Conservation (phyloP, 1,140 invertebrate genomes). For the Gryllus bimaculatus region DNA sequence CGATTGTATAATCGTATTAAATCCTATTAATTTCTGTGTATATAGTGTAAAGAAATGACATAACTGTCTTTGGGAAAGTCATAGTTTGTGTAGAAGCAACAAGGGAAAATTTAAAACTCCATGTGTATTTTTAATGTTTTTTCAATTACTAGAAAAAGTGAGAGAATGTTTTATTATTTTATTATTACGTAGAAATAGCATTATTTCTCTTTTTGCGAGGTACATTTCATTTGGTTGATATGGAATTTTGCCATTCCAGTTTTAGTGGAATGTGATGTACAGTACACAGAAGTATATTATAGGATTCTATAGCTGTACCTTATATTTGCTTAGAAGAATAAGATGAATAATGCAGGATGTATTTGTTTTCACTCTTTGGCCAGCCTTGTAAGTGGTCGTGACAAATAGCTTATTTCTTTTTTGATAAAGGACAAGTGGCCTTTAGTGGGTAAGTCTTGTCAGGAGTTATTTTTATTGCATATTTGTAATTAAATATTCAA, state of each 20-base stretch:
- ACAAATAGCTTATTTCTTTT: background rate
- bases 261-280: constrained; percentile 34
- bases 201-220: constrained; percentile 19
- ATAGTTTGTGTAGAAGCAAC: constrained; percentile 19
- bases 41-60: constrained; percentile 35
- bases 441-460: background rate
- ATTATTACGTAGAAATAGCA: constrained; percentile 8
- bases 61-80: constrained; percentile 24
- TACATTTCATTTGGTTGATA: constrained; percentile 20
- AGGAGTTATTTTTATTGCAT: background rate
- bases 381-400: background rate
- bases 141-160: constrained; percentile 23
- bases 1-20: constrained; percentile 20
- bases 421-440: too few species aligned
- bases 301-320: constrained; percentile 18
- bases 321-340: constrained; percentile 20
- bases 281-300: constrained; percentile 18
- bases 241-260: constrained; percentile 31
- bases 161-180: constrained; percentile 15
- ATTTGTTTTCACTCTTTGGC: background rate
- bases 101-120: constrained; percentile 15
- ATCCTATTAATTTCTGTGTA: constrained; percentile 29
- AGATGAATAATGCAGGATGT: constrained; percentile 8
- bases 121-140: constrained; percentile 21
- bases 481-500: background rate